Evolutionary conservation across 2,797 vertebrate genomes (phyloP).

Genomic region (Rhodeus uyekii): DNA sequence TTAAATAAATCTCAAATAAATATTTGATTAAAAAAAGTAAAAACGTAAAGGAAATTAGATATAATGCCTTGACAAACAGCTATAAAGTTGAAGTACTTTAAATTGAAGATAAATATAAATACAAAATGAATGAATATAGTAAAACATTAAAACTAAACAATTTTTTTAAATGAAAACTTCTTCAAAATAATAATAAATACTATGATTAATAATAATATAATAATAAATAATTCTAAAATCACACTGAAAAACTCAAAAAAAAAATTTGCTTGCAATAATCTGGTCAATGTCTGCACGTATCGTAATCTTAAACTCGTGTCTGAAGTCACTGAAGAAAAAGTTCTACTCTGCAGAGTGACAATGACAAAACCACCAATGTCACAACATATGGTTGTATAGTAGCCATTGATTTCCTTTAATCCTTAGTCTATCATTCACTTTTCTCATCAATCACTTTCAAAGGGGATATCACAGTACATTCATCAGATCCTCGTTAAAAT

Average conservation of each 20-base stretch:
- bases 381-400: not conserved
- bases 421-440: not conserved
- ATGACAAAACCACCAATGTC: slow-evolving; percentile 5
- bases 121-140: no score
- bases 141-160: no score
- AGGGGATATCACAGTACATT: not conserved
- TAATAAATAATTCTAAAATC: not conserved
- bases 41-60: no score
- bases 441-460: slow-evolving; percentile 6
- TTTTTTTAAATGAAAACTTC: no score
- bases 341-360: not conserved
- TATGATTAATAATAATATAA: no score
- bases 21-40: no score
- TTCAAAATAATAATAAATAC: not conserved
- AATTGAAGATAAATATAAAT: no score
- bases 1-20: no score
- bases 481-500: not conserved
- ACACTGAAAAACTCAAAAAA: not conserved
- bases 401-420: not conserved
- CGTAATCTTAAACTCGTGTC: not conserved
- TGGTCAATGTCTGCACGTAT: not conserved
- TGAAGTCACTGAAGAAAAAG: not conserved
- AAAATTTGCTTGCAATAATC: not conserved
- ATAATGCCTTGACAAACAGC: no score
- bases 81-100: no score